Base-by-base conservation (phyloP, 2,888 invertebrate species). In the Limenitis camilla region DNA sequence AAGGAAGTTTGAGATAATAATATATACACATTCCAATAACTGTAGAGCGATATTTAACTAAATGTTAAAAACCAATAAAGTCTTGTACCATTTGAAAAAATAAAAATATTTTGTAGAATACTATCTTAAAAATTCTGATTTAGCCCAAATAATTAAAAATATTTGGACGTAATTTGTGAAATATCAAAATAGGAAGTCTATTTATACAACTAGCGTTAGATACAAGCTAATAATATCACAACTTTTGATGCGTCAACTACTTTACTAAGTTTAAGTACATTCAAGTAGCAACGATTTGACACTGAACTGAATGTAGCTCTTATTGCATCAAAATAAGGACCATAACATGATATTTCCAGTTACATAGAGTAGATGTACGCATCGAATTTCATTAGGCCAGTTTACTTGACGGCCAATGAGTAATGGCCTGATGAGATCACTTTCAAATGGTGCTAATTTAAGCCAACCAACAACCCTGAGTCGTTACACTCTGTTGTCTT, bases 391-490 rank as follows among this genome's bases (percentile, higher is more conserved):
- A 56, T 66, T 63, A 57, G 56, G 61, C 60, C 54, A 57, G 58
- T 56, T 64, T 62, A 65, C 62, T 65, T 65, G 72, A 69, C 72
- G 61, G 62, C 69, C 71, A 75, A 78, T 84, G 82, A 84, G 71
- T 83, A 84, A 84, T 79, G 78, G 66, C 64, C 55, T 69, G 76
- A 78, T 84, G 84, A 84, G 81, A 78, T 84, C 84, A 85, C 73
- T 74, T 75, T 72, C 72, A 75, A 76, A 76, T 73, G 68, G 71
- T 69, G 74, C 77, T 81, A 83, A 84, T 83, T 83, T 67, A 63
- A 68, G 71, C 61, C 60, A 64, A 66, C 69, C 66, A 59, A 58
- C 69, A 69, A 65, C 71, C 70, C 67, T 65, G 65, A 68, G 72
- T 75, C 71, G 71, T 69, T 78, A 74, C 67, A 72, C 76, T 77